A percentile compares a stretch with the other conserved stretches of the same genome.
Conservation (phyloP, 2,797 vertebrate species). For the Peromyscus nudipes region DNA sequence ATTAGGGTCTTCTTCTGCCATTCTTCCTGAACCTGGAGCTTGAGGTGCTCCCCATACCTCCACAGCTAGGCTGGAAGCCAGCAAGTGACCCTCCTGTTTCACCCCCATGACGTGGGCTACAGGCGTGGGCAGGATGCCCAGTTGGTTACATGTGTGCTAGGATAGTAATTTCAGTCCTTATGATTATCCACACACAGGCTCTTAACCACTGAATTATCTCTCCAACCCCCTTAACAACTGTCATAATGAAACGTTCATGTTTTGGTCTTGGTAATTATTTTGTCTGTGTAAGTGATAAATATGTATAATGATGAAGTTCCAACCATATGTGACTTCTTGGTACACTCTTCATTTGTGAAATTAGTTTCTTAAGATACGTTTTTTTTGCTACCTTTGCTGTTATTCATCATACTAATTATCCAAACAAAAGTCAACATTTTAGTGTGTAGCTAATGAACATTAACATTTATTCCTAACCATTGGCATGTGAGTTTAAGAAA, state of each 20-base stretch:
- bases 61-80: neutral
- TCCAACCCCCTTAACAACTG: neutral
- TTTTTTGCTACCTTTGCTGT: neutral
- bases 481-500: neutral
- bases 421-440: neutral
- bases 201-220: neutral
- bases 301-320: neutral
- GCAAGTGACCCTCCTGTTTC: too few species aligned
- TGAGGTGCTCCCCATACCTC: too few species aligned
- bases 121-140: neutral
- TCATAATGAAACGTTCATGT: neutral
- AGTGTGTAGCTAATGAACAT: neutral
- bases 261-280: constrained; percentile 11
- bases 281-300: neutral
- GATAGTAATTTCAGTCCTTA: neutral
- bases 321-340: constrained; percentile 5
- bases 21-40: neutral
- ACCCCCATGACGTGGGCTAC: neutral
- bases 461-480: neutral
- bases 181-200: neutral
- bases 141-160: neutral
- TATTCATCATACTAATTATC: neutral
- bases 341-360: constrained; percentile 45
- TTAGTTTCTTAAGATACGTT: constrained; percentile 19
- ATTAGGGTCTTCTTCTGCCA: neutral